A percentile compares a stretch with the other conserved stretches of the same genome.
These are phyloP conservation scores for Pectinophora gossypiella DNA, from an alignment of 1,140 invertebrate genomes.

Conservation along the genomic window DNA sequence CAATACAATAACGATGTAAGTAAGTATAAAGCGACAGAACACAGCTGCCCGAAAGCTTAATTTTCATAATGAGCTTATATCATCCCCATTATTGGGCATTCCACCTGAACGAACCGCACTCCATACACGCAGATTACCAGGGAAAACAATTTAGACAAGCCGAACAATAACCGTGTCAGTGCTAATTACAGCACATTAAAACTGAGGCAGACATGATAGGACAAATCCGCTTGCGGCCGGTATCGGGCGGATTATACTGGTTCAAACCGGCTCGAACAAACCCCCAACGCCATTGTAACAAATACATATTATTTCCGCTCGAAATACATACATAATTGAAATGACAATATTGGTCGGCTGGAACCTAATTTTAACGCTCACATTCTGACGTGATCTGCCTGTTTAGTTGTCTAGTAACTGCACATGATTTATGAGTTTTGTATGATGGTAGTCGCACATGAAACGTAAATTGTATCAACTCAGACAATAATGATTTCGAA, in stretches of 20 bases:
- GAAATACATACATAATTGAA: slow-evolving; percentile 26
- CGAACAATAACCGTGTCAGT: neutral
- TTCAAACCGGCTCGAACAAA: slow-evolving; percentile 13
- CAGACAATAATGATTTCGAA: no score
- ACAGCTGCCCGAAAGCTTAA: no score
- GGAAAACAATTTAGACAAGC: neutral
- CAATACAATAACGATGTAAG: no score
- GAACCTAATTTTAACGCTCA: no score
- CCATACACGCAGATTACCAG: neutral
- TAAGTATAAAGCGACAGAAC: no score
- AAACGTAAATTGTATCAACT: no score
- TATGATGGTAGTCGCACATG: no score
- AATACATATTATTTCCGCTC: slow-evolving; percentile 27
- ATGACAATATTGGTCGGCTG: slow-evolving; percentile 27
- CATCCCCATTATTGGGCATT: no score
- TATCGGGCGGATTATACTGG: slow-evolving; percentile 17
- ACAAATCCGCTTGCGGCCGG: slow-evolving; percentile 27
- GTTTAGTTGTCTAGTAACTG: no score
- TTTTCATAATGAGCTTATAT: no score
- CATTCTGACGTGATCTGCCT: no score
- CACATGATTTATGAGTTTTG: no score
- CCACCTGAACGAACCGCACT: neutral
- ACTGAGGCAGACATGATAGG: slow-evolving; percentile 20
- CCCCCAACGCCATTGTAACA: slow-evolving; percentile 15
- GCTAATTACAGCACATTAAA: slow-evolving; percentile 7